Evolutionary conservation across 1,140 invertebrate genomes (phyloP), one percentile per base, ranked within the genome.

Genomic region (Cardiocondyla obscurior): DNA sequence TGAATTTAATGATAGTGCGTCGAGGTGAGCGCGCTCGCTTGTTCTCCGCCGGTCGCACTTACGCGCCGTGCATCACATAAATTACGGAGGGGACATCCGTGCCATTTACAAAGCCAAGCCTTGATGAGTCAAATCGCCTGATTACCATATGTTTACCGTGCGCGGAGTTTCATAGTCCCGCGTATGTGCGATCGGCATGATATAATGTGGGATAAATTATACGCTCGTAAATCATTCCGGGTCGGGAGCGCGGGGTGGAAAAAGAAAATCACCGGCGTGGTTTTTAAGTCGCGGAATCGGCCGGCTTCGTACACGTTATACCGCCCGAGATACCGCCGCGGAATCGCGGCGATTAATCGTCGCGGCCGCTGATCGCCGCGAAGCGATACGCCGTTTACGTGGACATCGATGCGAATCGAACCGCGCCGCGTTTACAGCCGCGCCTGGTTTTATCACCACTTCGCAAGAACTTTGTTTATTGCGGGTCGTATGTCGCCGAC

Each of bases 91-190:
- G n/a, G 86, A 88, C 88, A 89, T 90, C 83, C 85, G 77, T 85
- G 85, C 90, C 89, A 90, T 91, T 90, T 90, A 91, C 90, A 90
- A 90, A 88, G 81, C 87, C 73, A 85, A 89, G 76, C 85, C 82
- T 89, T 82, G 88, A 90, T 87, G 85, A 91, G 88, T 91, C 89
- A 86, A 90, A 90, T 90, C 84, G 86, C 58, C 85, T 86, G 88
- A 89, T 89, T 89, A 89, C 85, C 88, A 89, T 89, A 89, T 87
- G 85, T 89, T 88, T 88, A 88, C 86, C 86, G 77, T 55, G 67
- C 30, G 39, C 81, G 69, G 57, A 67, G 74, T 82, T 84, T 67
- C 64, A 82, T 84, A 74, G 74, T 51, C 25, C 72, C 49, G 70
- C 36, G 57, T 82, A 51, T 62, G 60, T 39, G 46, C 81, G 70